Base-by-base conservation (phyloP, 2,888 invertebrate species). In the Sicus ferrugineus region DNA sequence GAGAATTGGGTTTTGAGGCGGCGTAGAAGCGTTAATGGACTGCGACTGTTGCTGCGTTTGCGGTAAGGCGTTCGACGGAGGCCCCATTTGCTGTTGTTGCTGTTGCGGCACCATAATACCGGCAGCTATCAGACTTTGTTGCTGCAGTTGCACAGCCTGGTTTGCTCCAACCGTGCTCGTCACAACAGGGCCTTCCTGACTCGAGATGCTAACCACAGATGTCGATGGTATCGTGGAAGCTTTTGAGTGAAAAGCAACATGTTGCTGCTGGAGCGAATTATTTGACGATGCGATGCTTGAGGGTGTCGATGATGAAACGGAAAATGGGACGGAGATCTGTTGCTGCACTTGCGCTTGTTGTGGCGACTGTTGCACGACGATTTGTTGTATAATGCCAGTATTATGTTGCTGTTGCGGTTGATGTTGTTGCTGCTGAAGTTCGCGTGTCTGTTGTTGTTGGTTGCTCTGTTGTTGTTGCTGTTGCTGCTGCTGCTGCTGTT, bases 331-430 rank as follows among this genome's bases (percentile, higher is more conserved):
- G 66, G 78, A 78, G 2, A 82, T 78, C 69, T 83, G 81, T 68
- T 82, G 76, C 23, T 82, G 76, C 2, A 74, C 76, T 1, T 73
- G 76, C 5, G 74, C 76, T 50, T 75, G 76, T 23, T 73, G 77
- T 2, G 71, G 76, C 28, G 72, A 77, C 70, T 79, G 87, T 70
- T 86, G 81, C 14, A 82, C 80, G 16, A 78, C 79, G 42, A 79
- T 79, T 34, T 89, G 86, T 68, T 80, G 80, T 30, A 79, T 77
- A n/a, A 78, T 77, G 62, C 67, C 67, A 31, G 59, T 31, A 26
- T 73, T 89, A 16, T 88, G 86, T 61, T 89, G 88, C 73, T 89
- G 89, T 70, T n/a, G n/a, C n/a, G n/a, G n/a, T n/a, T n/a, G n/a
- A 16, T 88, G 86, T 61, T 89, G 88, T 73, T 89, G 89, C 70